Evolutionary conservation across 2,888 invertebrate genomes (phyloP).

Genomic region (Pristionchus arcanus): DNA sequence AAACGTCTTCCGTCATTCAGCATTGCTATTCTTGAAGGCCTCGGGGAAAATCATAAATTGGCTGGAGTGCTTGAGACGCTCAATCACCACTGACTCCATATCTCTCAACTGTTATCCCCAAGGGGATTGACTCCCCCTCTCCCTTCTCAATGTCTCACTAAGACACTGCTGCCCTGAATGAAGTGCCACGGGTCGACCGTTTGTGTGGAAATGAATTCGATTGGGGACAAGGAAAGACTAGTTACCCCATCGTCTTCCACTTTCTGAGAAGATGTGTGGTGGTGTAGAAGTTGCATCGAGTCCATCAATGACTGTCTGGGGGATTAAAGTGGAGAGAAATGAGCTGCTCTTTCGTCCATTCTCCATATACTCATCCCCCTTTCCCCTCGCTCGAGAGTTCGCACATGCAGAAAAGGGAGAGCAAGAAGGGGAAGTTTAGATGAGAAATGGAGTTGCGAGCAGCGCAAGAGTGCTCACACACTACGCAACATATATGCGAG

Average conservation of each 20-base stretch:
- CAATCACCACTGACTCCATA: slow-evolving; percentile 50
- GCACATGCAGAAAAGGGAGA: not conserved
- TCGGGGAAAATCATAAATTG: slow-evolving; percentile 43
- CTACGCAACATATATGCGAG: slow-evolving; percentile 14
- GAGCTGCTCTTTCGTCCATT: not conserved
- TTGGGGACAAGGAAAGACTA: not conserved
- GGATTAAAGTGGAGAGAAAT: slow-evolving; percentile 47
- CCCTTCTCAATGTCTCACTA: not conserved
- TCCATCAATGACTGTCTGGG: slow-evolving; percentile 13
- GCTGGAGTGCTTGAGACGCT: not conserved
- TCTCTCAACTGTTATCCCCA: slow-evolving; percentile 36
- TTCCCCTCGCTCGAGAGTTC: slow-evolving; percentile 29
- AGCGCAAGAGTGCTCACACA: not conserved
- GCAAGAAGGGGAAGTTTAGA: not conserved
- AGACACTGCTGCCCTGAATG: not conserved
- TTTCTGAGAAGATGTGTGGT: not conserved
- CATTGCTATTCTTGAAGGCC: slow-evolving; percentile 12
- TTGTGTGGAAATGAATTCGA: slow-evolving; percentile 18
- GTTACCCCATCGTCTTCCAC: not conserved
- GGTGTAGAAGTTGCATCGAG: not conserved
- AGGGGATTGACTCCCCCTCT: not conserved
- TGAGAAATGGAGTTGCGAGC: slow-evolving; percentile 4
- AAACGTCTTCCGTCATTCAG: not conserved
- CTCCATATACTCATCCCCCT: slow-evolving; percentile 17
- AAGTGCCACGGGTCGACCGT: not conserved